phyloP scores from a whole-genome alignment of 1,140 invertebrate species.

The Notospermus geniculatus region DNA sequence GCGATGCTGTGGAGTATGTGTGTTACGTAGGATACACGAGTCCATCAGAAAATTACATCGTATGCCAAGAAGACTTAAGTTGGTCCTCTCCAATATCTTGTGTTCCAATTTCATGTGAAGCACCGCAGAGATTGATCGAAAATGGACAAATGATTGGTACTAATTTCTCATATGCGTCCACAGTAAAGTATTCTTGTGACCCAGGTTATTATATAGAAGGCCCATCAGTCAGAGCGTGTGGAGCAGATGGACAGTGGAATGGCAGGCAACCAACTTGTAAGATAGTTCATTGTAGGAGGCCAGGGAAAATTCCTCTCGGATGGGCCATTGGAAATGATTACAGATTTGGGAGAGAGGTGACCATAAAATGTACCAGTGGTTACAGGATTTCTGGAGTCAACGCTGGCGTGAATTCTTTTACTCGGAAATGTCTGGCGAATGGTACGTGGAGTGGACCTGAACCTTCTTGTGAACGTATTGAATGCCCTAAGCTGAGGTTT shows the following conservation, averaged over 20 bases:
- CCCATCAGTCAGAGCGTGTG: conserved; percentile 66
- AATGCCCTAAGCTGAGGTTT: not conserved
- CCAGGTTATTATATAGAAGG: conserved; percentile 80
- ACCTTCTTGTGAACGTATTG: conserved; percentile 69
- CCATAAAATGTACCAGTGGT: conserved; percentile 60
- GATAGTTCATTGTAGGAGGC: conserved; percentile 27
- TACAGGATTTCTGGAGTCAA: conserved; percentile 22
- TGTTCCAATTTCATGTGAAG: not conserved
- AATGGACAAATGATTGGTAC: conserved; percentile 25
- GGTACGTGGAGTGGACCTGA: conserved; percentile 82
- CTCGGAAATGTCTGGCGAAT: conserved; percentile 59
- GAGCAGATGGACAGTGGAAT: conserved; percentile 41
- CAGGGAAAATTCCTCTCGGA: conserved; percentile 50
- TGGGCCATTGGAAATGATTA: conserved; percentile 83
- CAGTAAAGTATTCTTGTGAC: conserved; percentile 75
- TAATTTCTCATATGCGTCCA: conserved; percentile 53
- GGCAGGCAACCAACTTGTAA: conserved; percentile 50
- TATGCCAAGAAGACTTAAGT: not conserved
- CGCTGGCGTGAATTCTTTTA: conserved; percentile 23
- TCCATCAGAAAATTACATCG: not conserved
- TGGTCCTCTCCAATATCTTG: not conserved
- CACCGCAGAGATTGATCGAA: conserved; percentile 5
- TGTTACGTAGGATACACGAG: conserved; percentile 61
- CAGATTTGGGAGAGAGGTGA: conserved; percentile 79
- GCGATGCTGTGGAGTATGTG: conserved; percentile 59